Percentiles rank a stretch among this genome's conserved stretches.
Evolutionary conservation across 2,797 vertebrate genomes (phyloP).

Genomic region (Leptodactylus fallax): DNA sequence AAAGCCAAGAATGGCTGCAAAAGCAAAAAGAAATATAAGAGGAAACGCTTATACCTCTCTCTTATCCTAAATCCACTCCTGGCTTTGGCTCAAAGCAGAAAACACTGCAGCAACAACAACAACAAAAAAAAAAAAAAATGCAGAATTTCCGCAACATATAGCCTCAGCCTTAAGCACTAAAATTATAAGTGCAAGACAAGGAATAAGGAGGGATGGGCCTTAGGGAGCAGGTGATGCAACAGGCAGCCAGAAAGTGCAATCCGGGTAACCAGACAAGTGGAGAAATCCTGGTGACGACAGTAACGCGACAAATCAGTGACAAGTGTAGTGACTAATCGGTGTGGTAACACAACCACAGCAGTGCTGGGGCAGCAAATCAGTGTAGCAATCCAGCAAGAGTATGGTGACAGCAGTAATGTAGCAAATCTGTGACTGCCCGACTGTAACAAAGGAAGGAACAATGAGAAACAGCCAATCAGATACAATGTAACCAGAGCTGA

Average conservation of each 20-base stretch:
- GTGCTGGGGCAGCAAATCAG: not conserved
- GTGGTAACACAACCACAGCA: not conserved
- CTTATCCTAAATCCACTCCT: no score
- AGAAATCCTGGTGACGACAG: not conserved
- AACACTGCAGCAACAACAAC: no score
- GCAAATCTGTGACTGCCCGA: not conserved
- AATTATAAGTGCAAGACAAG: not conserved
- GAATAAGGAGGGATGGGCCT: not conserved
- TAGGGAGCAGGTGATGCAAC: constrained; percentile 22
- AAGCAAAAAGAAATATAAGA: no score
- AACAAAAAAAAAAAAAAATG: no score
- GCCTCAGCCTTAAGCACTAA: not conserved
- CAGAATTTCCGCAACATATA: no score
- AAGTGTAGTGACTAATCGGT: not conserved
- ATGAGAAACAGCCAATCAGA: constrained; percentile 3
- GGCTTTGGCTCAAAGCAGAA: no score
- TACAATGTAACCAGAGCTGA: not conserved
- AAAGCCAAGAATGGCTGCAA: no score
- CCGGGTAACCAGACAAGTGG: constrained; percentile 6
- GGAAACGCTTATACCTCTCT: no score
- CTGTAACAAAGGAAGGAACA: constrained; percentile 26
- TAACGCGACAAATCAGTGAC: not conserved
- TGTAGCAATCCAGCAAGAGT: not conserved
- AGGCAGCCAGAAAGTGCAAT: constrained; percentile 30
- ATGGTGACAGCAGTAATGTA: not conserved